These are phyloP conservation scores for Sandelia bainsii DNA, from an alignment of 2,797 vertebrate genomes.

Conservation along the genomic window DNA sequence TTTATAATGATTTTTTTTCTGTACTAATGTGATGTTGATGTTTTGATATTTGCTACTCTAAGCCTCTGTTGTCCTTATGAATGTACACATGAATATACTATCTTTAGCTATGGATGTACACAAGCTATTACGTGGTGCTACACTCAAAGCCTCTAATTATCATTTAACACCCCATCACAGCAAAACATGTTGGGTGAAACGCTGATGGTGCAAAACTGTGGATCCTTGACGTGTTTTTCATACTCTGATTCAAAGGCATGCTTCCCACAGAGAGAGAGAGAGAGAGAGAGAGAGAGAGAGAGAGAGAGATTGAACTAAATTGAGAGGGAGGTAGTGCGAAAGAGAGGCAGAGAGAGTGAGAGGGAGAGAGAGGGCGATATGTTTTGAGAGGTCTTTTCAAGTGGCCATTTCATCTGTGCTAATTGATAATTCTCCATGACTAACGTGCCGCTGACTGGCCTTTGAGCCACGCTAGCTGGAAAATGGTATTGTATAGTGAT, in stretches of 20 bases:
- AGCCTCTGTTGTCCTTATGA: constrained; percentile 33
- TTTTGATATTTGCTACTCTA: neutral
- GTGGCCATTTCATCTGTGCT: constrained; percentile 81
- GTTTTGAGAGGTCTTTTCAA: constrained; percentile 80
- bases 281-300: constrained; percentile 28
- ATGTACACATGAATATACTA: constrained; percentile 15
- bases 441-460: constrained; percentile 74
- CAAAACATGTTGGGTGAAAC: constrained; percentile 35
- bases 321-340: constrained; percentile 59
- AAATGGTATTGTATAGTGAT: constrained; percentile 74
- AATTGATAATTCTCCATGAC: constrained; percentile 83
- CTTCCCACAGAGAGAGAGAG: constrained; percentile 39
- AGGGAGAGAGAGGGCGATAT: constrained; percentile 61
- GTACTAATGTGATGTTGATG: neutral
- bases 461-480: constrained; percentile 70
- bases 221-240: constrained; percentile 53
- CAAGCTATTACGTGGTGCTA: constrained; percentile 32
- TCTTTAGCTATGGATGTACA: constrained; percentile 44
- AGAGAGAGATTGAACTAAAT: constrained; percentile 60
- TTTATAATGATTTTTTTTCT: no score
- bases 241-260: constrained; percentile 52
- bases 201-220: constrained; percentile 55
- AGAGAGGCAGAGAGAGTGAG: constrained; percentile 45
- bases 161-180: constrained; percentile 48
- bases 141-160: constrained; percentile 58